phyloP scores from a whole-genome alignment of 2,113 vertebrate genomes.

The Ochotona curzoniae region DNA sequence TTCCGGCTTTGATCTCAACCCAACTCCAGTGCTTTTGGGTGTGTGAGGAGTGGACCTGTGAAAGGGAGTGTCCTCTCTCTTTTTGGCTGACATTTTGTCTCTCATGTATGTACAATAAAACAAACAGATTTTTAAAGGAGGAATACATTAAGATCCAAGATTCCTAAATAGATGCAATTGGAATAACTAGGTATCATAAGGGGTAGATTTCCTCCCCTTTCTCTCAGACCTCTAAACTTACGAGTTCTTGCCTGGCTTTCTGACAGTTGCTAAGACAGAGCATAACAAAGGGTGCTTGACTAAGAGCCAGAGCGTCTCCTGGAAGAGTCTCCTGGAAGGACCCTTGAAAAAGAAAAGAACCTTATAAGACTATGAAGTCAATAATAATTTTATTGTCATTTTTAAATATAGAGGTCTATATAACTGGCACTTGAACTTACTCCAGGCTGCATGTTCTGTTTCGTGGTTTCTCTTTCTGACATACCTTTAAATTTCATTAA shows the following conservation, averaged over 20 bases:
- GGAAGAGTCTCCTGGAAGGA: not conserved
- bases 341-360: not conserved
- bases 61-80: too few relatives aligned
- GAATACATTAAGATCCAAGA: too few relatives aligned
- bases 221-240: too few relatives aligned
- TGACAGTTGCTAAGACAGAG: not conserved
- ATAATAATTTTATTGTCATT: not conserved
- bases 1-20: too few relatives aligned
- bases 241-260: not conserved
- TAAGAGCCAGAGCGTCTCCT: not conserved
- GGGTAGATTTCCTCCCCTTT: too few relatives aligned
- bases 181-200: too few relatives aligned
- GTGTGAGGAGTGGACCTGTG: too few relatives aligned
- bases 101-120: too few relatives aligned
- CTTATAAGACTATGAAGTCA: not conserved
- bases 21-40: too few relatives aligned
- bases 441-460: slow-evolving; percentile 26
- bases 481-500: slow-evolving; percentile 49
- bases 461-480: slow-evolving; percentile 43
- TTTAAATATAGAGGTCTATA: not conserved
- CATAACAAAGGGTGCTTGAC: not conserved
- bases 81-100: too few relatives aligned
- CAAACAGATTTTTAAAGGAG: too few relatives aligned
- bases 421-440: slow-evolving; percentile 42
- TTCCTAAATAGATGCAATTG: too few relatives aligned